Base-by-base conservation (phyloP, 2,888 invertebrate genomes). In the Xylota segnis region DNA sequence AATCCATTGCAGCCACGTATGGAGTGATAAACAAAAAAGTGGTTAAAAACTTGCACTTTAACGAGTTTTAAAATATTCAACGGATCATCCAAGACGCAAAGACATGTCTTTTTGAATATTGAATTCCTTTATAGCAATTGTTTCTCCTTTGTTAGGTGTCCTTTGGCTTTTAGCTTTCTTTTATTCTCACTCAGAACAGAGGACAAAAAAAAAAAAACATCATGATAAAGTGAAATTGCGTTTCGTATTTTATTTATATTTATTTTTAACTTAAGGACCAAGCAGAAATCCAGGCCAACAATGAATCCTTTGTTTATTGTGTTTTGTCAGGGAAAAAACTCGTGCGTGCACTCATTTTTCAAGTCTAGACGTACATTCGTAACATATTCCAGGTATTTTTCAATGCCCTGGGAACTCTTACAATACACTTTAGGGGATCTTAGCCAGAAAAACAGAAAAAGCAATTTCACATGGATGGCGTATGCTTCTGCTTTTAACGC, bases 81-180 rank as follows among this genome's bases (percentile, higher is more conserved):
- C n/a, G n/a, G n/a, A n/a, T n/a, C 7, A 40, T 40, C 14, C 58
- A 40, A n/a, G 54, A 59, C 70, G 63, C 54, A 47, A 61, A 74
- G 37, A 45, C 47, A 29, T 37, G 50, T 72, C 68, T 61, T 56
- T 72, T 61, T 47, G 59, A 29, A 63, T 47, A 68, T 68, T 45
- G 29, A 12, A 81, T 81, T 81, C 68, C 54, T 75, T 75, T 72
- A 54, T 59, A 37, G 29, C 34, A 72, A 66, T 74, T 78, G 40
- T 68, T 77, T 83, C 68, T 68, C 66, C 70, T 78, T 72, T 68
- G 56, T 70, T 56, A 18, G 68, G 74, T 54, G 83, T 83, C 43
- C 68, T 78, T 78, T 61, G 47, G 27, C 56, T 78, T 56, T 56
- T 63, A 29, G 50, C 52, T 56, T 74, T 68, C 43, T 77, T 52